Base-by-base conservation (phyloP, 64 coral and sea anemone genomes). In the Hydrozoanthus tunicans region DNA sequence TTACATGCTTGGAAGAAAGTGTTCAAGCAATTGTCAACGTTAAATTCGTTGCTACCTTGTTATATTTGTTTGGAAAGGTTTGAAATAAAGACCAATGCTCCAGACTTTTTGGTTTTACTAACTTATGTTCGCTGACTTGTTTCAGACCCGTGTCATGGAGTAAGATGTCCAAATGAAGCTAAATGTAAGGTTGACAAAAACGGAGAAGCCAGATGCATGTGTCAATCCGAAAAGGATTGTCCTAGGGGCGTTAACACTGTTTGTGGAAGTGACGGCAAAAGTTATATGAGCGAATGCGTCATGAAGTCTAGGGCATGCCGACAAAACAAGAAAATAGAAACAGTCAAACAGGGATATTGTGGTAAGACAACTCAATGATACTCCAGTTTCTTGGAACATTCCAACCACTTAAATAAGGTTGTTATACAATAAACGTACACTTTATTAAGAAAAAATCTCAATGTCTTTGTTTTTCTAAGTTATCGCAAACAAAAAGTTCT, bases 211-310 rank as follows among this genome's bases (percentile, higher is more conserved):
- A 43, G 70, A n/a, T 98, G 96, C 56, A 51, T 20, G 55, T 98
- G 96, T 92, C 93, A 60, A 9, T 76, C 86, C 27, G 96, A 94
- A 82, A 77, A 69, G 15, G 79, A 92, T 14, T 98, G 94, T 62
- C 64, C 96, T 13, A 26, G 63, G 13, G 91, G 79, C 68, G 64
- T 93, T 24, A 64, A 93, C 60, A 73, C 92, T 13, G 79, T 99
- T 27, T 99, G 97, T 59, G 97, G 97, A 3, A 96, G 91, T 67
- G 97, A 96, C 72, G 85, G 67, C 11, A 95, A 94, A 59, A 93
- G 92, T 0, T 99, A 99, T 70, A 79, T 90, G 13, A 99, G 96
- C 84, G 75, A 89, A 55, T 99, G 97, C 65, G 92, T 96, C 12
- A 96, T 99, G 97, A 99, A 91, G 26, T 79, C 89, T 13, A 92